phyloP scores from a whole-genome alignment of 2,888 invertebrate species.

The Zygothrica quintamaculata region DNA sequence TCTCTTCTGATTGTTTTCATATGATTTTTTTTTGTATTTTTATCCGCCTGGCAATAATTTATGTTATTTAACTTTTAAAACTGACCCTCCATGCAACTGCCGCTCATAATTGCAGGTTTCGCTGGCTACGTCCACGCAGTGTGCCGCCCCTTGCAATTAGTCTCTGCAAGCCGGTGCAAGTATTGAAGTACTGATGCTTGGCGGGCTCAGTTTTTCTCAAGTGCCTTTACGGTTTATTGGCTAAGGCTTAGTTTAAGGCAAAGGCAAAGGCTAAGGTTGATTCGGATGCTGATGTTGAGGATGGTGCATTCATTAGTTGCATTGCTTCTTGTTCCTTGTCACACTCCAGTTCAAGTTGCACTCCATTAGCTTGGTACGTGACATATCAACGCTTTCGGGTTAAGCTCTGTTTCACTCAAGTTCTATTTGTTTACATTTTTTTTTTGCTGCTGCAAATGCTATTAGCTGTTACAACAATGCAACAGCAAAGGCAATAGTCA shows the following conservation, averaged over 20 bases:
- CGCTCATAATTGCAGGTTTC: slow-evolving; percentile 61
- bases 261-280: slow-evolving; percentile 1
- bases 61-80: slow-evolving; percentile 75
- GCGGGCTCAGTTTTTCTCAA: slow-evolving; percentile 34
- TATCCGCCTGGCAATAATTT: slow-evolving; percentile 64
- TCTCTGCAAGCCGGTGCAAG: no score
- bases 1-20: slow-evolving; percentile 55
- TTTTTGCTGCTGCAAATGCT: slow-evolving; percentile 51
- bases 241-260: slow-evolving; percentile 17
- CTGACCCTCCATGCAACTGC: slow-evolving; percentile 23
- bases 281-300: background rate
- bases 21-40: slow-evolving; percentile 34
- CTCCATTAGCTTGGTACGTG: slow-evolving; percentile 64
- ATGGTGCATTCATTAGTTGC: slow-evolving; percentile 34
- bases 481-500: slow-evolving; percentile 24
- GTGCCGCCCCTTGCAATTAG: slow-evolving; percentile 60
- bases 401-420: slow-evolving; percentile 5
- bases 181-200: slow-evolving; percentile 15
- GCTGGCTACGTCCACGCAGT: slow-evolving; percentile 14
- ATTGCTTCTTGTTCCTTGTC: slow-evolving; percentile 47
- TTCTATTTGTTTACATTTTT: slow-evolving; percentile 14
- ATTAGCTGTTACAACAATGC: slow-evolving; percentile 50
- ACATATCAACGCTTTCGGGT: slow-evolving; percentile 49
- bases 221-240: slow-evolving; percentile 23
- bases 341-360: slow-evolving; percentile 60